These are phyloP conservation scores for Pollachius pollachius DNA, from an alignment of 2,113 vertebrate species.

Conservation along the genomic window DNA sequence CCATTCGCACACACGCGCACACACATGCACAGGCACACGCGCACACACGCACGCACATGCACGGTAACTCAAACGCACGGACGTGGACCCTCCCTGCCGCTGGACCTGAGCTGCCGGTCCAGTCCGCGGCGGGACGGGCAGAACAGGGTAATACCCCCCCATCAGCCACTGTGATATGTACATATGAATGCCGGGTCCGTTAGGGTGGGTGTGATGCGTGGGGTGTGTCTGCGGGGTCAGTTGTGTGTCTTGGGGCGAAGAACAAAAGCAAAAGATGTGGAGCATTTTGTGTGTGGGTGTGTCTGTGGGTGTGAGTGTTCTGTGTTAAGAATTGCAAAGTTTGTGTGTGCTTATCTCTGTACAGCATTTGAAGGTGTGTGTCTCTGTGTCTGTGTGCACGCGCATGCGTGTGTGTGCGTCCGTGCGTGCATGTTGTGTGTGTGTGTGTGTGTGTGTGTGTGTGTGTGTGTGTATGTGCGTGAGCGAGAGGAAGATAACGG, in stretches of 20 bases:
- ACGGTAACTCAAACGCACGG: slow-evolving; percentile 12
- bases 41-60: slow-evolving; percentile 6
- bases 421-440: not conserved
- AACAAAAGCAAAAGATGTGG: not conserved
- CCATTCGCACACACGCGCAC: slow-evolving; percentile 34
- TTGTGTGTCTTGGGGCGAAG: not conserved
- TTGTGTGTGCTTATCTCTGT: slow-evolving; percentile 52
- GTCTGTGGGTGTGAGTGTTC: slow-evolving; percentile 13
- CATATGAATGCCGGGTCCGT: slow-evolving; percentile 60
- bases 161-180: slow-evolving; percentile 79
- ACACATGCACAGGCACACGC: not conserved
- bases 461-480: slow-evolving; percentile 26
- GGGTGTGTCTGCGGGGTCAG: not conserved
- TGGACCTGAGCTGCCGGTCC: slow-evolving; percentile 53
- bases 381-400: slow-evolving; percentile 19
- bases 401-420: slow-evolving; percentile 4
- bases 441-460: slow-evolving; percentile 25
- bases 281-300: slow-evolving; percentile 2
- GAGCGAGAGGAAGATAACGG: slow-evolving; percentile 73
- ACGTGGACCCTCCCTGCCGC: slow-evolving; percentile 28
- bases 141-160: slow-evolving; percentile 49
- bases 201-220: slow-evolving; percentile 10
- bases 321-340: slow-evolving; percentile 12
- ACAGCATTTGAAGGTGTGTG: slow-evolving; percentile 41
- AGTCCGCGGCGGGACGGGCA: slow-evolving; percentile 50